phyloP scores from a whole-genome alignment of 2,888 invertebrate genomes.

The Sphaerophoria rueppellii region DNA sequence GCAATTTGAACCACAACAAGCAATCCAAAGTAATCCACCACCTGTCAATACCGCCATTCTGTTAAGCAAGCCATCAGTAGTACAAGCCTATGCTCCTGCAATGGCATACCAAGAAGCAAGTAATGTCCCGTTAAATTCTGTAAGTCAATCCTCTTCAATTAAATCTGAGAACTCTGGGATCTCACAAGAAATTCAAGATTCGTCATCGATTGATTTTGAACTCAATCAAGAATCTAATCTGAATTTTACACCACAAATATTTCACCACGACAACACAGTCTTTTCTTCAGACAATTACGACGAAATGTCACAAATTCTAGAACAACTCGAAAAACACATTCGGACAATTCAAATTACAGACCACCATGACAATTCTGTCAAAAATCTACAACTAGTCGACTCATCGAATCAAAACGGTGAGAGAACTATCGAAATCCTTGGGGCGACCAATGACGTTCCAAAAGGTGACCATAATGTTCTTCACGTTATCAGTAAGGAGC shows the following conservation, averaged over 20 bases:
- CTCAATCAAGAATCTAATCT: slow-evolving; percentile 45
- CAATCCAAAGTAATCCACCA: slow-evolving; percentile 14
- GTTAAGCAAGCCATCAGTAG: slow-evolving; percentile 74
- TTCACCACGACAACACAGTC: slow-evolving; percentile 12
- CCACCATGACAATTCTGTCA: slow-evolving; percentile 70
- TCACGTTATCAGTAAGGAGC: slow-evolving; percentile 76
- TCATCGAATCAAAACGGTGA: slow-evolving; percentile 77
- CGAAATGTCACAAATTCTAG: slow-evolving; percentile 36
- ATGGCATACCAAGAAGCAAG: slow-evolving; percentile 62
- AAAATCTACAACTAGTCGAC: slow-evolving; percentile 78
- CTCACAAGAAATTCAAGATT: slow-evolving; percentile 65
- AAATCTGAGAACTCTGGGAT: slow-evolving; percentile 73
- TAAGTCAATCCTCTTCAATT: slow-evolving; percentile 40
- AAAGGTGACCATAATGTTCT: slow-evolving; percentile 78
- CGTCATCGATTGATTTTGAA: slow-evolving; percentile 39
- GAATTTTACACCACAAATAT: slow-evolving; percentile 60
- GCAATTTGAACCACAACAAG: slow-evolving; percentile 38
- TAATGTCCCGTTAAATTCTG: slow-evolving; percentile 68
- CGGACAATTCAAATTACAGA: slow-evolving; percentile 80
- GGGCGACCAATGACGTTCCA: slow-evolving; percentile 77
- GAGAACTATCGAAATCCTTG: slow-evolving; percentile 79
- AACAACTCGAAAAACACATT: slow-evolving; percentile 74
- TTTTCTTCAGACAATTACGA: slow-evolving; percentile 42
- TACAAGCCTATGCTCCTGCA: slow-evolving; percentile 45
- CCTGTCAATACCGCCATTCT: slow-evolving; percentile 73